Evolutionary conservation across 2,888 invertebrate genomes (phyloP).

Genomic region (Priocnemis perturbator): DNA sequence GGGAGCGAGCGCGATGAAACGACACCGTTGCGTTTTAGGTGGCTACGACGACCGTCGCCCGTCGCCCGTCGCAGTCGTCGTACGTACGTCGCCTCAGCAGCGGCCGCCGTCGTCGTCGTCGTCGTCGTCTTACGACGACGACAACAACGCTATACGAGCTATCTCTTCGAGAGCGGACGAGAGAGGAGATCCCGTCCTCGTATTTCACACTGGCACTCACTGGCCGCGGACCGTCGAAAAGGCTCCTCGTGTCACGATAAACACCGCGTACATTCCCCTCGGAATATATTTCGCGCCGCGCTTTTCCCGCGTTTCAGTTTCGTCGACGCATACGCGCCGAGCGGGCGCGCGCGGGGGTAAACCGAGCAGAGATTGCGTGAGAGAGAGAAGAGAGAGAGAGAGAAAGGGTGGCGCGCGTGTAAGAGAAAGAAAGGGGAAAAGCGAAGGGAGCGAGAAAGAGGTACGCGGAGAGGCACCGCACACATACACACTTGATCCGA

Average conservation of each 20-base stretch:
- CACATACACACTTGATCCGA: background rate
- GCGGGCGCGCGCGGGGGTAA: no score
- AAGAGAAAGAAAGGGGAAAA: background rate
- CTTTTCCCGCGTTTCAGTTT: slow-evolving; percentile 54
- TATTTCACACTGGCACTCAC: slow-evolving; percentile 45
- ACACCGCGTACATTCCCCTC: slow-evolving; percentile 41
- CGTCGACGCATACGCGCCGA: slow-evolving; percentile 17
- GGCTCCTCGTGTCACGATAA: slow-evolving; percentile 43
- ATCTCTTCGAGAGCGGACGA: no score
- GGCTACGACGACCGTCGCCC: slow-evolving; percentile 24
- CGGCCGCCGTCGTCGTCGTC: slow-evolving; percentile 27
- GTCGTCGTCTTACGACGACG: slow-evolving; percentile 40
- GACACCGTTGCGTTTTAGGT: slow-evolving; percentile 31
- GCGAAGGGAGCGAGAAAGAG: no score
- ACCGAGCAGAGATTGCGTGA: no score
- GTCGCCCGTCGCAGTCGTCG: slow-evolving; percentile 20
- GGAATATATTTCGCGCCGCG: slow-evolving; percentile 39
- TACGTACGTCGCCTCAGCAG: background rate
- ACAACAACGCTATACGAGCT: slow-evolving; percentile 30
- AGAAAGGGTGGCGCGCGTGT: background rate
- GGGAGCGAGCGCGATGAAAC: slow-evolving; percentile 29
- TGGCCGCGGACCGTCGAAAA: slow-evolving; percentile 28
- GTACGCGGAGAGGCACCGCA: slow-evolving; percentile 13
- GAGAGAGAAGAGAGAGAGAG: no score
- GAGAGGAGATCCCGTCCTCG: background rate